Percentiles rank a stretch among this genome's conserved stretches.
These are phyloP conservation scores for Thaumatotibia leucotreta DNA, from an alignment of 1,140 invertebrate genomes.

Conservation along the genomic window DNA sequence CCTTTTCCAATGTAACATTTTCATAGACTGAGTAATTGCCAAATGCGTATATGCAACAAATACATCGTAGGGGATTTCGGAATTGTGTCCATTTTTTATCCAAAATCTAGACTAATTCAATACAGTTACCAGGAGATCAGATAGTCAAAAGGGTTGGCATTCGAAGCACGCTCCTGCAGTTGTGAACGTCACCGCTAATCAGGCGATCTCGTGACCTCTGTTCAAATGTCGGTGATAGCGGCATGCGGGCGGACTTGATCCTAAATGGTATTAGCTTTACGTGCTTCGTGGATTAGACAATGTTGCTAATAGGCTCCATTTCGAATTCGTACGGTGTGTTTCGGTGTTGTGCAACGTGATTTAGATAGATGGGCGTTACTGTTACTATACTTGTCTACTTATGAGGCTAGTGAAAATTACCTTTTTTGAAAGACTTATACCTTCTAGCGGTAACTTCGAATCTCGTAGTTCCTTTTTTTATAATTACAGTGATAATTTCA, in stretches of 20 bases:
- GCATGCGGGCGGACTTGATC: constrained; percentile 9
- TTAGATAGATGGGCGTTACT: too few species aligned
- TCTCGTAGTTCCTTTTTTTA: too few species aligned
- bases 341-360: not conserved
- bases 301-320: not conserved
- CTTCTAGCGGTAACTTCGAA: too few species aligned
- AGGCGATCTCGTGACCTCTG: constrained; percentile 43
- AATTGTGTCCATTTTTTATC: too few species aligned
- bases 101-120: not conserved
- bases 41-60: too few species aligned
- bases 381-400: too few species aligned
- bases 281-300: not conserved
- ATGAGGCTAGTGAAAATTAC: too few species aligned
- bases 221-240: not conserved
- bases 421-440: too few species aligned
- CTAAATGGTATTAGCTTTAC: not conserved
- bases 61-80: too few species aligned
- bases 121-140: constrained; percentile 23
- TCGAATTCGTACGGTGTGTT: not conserved
- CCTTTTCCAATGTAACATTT: too few species aligned
- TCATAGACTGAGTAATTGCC: too few species aligned
- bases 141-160: constrained; percentile 33
- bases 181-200: constrained; percentile 44
- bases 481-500: too few species aligned
- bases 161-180: constrained; percentile 32